phyloP scores from a whole-genome alignment of 2,888 invertebrate genomes.

The Argyresthia goedartella region DNA sequence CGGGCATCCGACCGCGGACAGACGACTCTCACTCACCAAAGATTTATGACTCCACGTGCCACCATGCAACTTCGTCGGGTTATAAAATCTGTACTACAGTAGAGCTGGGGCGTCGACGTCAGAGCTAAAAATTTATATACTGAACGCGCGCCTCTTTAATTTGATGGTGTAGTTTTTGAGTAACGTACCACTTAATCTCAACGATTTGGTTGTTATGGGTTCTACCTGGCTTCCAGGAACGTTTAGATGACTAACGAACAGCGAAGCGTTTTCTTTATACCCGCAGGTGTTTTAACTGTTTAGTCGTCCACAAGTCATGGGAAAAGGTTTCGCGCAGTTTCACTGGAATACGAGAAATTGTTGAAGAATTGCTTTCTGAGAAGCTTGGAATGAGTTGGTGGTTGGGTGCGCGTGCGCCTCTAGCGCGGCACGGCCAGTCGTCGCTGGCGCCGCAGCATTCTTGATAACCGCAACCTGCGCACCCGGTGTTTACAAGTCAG shows the following conservation, averaged over 20 bases:
- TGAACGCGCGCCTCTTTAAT: constrained; percentile 1
- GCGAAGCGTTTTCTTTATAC: too few relatives aligned
- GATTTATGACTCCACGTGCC: constrained; percentile 15
- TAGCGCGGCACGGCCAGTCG: neutral
- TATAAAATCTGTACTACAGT: neutral
- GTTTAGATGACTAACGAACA: neutral
- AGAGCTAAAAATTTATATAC: constrained; percentile 6
- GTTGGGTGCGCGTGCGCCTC: constrained; percentile 4
- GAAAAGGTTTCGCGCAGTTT: neutral
- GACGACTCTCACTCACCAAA: constrained; percentile 9
- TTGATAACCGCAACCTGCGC: constrained; percentile 40
- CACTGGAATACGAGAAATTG: too few relatives aligned
- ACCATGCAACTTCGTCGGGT: constrained; percentile 14
- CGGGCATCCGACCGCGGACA: constrained; percentile 12
- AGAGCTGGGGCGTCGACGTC: neutral
- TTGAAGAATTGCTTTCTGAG: too few relatives aligned
- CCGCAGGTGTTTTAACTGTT: neutral
- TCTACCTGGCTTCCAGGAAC: neutral
- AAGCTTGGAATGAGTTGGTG: too few relatives aligned
- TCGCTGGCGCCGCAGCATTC: constrained; percentile 41
- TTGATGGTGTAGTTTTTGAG: constrained; percentile 5
- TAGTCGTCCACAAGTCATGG: neutral
- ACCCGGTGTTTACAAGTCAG: constrained; percentile 41
- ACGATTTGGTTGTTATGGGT: neutral
- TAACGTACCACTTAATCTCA: neutral